A percentile compares a stretch with the other conserved stretches of the same genome.
These are phyloP conservation scores for Lymantria monacha DNA, from an alignment of 2,888 invertebrate species.

Conservation along the genomic window DNA sequence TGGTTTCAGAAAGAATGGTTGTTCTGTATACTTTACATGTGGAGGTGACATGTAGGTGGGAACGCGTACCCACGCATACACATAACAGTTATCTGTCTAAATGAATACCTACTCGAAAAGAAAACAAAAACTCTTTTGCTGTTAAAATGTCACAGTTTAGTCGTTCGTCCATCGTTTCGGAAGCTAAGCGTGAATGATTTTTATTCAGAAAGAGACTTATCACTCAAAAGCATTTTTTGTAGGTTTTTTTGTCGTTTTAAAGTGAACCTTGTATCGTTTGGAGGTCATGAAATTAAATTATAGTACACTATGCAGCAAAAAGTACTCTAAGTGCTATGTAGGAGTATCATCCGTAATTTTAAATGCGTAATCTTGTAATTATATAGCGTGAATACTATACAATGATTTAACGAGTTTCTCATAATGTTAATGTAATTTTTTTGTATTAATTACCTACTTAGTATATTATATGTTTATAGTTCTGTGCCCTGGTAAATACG, in stretches of 20 bases:
- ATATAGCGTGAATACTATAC: not conserved
- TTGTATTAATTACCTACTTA: too few species aligned
- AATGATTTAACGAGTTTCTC: not conserved
- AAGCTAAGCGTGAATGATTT: conserved; percentile 39
- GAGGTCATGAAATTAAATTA: conserved; percentile 50
- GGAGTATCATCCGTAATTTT: conserved; percentile 16
- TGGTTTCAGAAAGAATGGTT: conserved; percentile 49
- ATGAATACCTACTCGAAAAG: conserved; percentile 24
- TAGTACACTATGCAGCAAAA: conserved; percentile 22
- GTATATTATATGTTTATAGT: too few species aligned
- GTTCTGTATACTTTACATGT: conserved; percentile 15
- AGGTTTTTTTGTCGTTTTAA: conserved; percentile 21
- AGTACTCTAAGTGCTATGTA: conserved; percentile 12
- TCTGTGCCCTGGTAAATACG: too few species aligned
- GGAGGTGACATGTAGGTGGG: conserved; percentile 51
- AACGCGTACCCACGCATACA: conserved; percentile 47
- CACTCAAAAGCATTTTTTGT: conserved; percentile 25
- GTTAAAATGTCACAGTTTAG: conserved; percentile 39
- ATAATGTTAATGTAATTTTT: too few species aligned
- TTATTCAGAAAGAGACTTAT: conserved; percentile 16
- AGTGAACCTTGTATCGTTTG: conserved; percentile 40
- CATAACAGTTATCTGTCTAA: conserved; percentile 33
- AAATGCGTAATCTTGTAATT: conserved; percentile 11
- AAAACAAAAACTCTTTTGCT: conserved; percentile 39
- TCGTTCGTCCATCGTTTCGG: conserved; percentile 3